These are phyloP conservation scores for Charaxes varanes DNA, from an alignment of 1,140 invertebrate species.

Conservation along the genomic window DNA sequence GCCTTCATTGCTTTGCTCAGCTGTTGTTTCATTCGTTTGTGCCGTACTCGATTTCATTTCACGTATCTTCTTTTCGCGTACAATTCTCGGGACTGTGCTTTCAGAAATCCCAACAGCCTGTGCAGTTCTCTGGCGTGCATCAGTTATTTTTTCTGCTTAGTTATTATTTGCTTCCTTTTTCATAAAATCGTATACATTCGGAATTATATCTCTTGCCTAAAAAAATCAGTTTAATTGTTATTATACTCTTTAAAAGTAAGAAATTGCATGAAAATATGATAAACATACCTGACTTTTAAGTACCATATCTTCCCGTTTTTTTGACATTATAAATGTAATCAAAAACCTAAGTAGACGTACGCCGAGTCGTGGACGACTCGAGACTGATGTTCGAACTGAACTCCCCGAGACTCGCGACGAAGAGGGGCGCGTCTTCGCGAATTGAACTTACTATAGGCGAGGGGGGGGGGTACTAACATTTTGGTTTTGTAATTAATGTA, in stretches of 20 bases:
- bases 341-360: background rate
- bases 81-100: background rate
- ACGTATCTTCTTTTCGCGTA: no score
- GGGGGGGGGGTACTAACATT: no score
- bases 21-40: no score
- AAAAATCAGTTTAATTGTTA: background rate
- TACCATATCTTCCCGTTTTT: background rate
- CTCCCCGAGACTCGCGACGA: no score
- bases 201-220: slow-evolving; percentile 2
- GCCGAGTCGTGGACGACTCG: background rate
- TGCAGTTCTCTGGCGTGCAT: background rate
- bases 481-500: no score
- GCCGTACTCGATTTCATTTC: no score
- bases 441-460: no score
- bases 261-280: background rate
- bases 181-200: slow-evolving; percentile 1
- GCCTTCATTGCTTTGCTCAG: no score
- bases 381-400: background rate
- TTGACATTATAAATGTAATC: background rate
- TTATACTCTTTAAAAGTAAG: background rate
- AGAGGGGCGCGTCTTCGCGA: no score
- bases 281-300: slow-evolving; percentile 1
- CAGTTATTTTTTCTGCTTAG: slow-evolving; percentile 1
- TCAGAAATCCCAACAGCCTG: background rate
- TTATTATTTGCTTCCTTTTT: slow-evolving; percentile 1